Base-by-base conservation (phyloP, 2,888 invertebrate genomes). In the Dasysyrphus albostriatus region DNA sequence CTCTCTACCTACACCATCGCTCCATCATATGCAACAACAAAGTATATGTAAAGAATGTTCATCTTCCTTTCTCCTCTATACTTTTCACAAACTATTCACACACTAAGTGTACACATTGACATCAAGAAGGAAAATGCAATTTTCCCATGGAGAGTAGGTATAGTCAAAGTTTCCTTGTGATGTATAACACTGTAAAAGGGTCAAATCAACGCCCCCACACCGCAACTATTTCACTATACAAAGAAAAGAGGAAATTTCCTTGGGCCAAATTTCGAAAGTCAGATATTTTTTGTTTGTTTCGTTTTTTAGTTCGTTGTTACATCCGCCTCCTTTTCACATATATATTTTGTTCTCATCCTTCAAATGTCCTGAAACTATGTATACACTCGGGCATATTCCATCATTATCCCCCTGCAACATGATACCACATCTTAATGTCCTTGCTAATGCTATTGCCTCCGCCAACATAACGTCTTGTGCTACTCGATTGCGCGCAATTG, bases 291-390 rank as follows among this genome's bases (percentile, higher is more conserved):
- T 51, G 34, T 32, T 51, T 61, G 54, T 37, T 61, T 56, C n/a
- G 32, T 39, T 54, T 24, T 24, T 34, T 47, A 37, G 19, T 44
- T 42, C 69, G 39, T 69, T 54, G 69, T 69, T 39, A 69, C 39
- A 47, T 56, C 74, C 74, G 59, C 74, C 70, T 79, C n/a, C 49
- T 44, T 75, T 72, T 72, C 65, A 80, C 76, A 83, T 67, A 79
- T 75, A 79, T 59, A 67, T 49, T 67, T 49, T 67, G 67, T 84
- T 80, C 84, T 59, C 61, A 12, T 47, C 72, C 75, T 79, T 80
- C 75, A 80, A 72, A 83, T 83, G 79, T 79, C 83, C 79, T 79
- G 63, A 79, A 84, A 84, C 79, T 80, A 67, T 84, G 80, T 24
- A 24, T 54, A 84, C 76, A 76, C 59, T 29, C 10, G 81, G 80